Base-by-base conservation (phyloP, 2,113 vertebrate species). In the Petromus typicus region DNA sequence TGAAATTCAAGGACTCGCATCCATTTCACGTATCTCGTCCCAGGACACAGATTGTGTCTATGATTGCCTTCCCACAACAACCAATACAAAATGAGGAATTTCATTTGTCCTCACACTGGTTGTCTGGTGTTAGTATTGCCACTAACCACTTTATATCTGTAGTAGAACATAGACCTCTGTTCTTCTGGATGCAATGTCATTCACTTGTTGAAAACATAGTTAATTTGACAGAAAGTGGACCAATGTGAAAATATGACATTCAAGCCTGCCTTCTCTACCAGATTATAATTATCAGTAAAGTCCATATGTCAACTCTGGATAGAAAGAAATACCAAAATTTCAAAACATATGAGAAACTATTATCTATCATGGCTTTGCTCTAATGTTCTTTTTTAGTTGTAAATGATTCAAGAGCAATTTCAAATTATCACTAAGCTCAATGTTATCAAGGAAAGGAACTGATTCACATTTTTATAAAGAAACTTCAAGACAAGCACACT, bases 361-460 rank as follows among this genome's bases (percentile, higher is more conserved):
- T 94, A 96, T n/a, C 63, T 93, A 23, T 56, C 93, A 94, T 78
- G 80, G 82, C 69, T 96, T 89, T 56, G 18, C 71, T 90, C 56
- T 89, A 40, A 96, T 81, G 90, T 79, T 90, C 32, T 86, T 92
- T 94, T 69, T 83, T 37, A 81, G 76, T 59, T 86, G 32, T 86
- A 95, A 90, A 83, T 91, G 79, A 79, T 63, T 95, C n/a, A 91
- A 91, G 56, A 76, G 13, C 45, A 89, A 96, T 84, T 96, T 93
- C 75, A 84, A 95, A 89, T 93, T 48, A 96, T 61, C 57, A 83
- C 84, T 89, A 83, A 78, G n/a, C 16, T 73, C 51, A 90, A 30
- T 18, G 17, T 54, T 75, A 95, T 83, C 57, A 91, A 82, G 56
- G 64, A 94, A 86, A 93, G 69, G 27, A 69, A 86, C 78, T 67